Evolutionary conservation across 2,888 invertebrate species (phyloP).

Genomic region (Acanthoscelides obtectus): DNA sequence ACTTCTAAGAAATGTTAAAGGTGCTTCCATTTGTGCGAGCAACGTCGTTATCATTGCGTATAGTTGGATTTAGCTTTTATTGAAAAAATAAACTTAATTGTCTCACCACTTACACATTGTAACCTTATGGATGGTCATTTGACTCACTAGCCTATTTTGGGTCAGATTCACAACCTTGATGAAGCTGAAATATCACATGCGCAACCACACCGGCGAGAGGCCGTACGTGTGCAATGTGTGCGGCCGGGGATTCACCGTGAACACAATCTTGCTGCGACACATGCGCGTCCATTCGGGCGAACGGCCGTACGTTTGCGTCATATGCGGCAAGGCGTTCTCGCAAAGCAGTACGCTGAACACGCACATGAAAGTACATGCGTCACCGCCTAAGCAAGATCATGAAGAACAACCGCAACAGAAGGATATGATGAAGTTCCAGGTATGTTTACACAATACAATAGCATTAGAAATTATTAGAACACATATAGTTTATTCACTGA

Average conservation of each 20-base stretch:
- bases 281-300: conserved; percentile 49
- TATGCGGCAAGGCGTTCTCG: conserved; percentile 40
- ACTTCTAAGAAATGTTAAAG: no score
- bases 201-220: conserved; percentile 48
- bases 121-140: no score
- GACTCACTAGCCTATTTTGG: no score
- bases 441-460: not conserved
- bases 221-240: conserved; percentile 47
- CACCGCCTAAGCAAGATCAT: conserved; percentile 36
- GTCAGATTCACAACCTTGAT: conserved; percentile 47
- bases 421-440: not conserved
- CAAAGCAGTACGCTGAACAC: conserved; percentile 48
- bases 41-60: not conserved
- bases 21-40: no score
- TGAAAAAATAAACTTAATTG: not conserved
- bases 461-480: no score
- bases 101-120: no score
- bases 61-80: not conserved
- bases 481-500: no score
- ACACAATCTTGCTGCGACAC: conserved; percentile 46
- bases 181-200: conserved; percentile 49
- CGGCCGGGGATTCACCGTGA: conserved; percentile 47
- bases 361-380: conserved; percentile 45
- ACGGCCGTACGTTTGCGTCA: conserved; percentile 45
- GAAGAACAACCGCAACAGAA: conserved; percentile 32